Conservation (phyloP, 23 tunicate genomes). For the Halocynthia aurantium region DNA sequence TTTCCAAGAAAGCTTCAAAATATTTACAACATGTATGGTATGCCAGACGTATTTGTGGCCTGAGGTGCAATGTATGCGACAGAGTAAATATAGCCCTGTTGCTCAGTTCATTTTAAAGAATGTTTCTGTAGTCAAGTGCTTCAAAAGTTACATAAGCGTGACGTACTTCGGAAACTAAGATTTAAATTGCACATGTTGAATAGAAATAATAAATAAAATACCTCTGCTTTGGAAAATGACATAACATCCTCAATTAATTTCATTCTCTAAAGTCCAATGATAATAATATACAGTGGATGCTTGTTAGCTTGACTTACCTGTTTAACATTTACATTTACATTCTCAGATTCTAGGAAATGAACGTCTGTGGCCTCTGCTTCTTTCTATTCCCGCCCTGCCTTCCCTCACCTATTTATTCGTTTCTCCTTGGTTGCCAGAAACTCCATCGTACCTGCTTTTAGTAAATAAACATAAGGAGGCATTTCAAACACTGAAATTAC, state of each 20-base stretch:
- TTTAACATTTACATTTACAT: not conserved
- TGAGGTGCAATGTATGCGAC: not conserved
- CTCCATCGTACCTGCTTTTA: conserved; percentile 60
- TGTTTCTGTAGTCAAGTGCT: no score
- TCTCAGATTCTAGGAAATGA: conserved; percentile 55
- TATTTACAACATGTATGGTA: not conserved
- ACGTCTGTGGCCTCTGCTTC: conserved; percentile 50
- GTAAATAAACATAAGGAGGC: conserved; percentile 41
- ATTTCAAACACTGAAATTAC: conserved; percentile 27
- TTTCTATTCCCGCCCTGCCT: conserved; percentile 54
- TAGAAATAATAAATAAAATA: no score
- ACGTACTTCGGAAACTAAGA: no score
- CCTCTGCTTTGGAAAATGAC: no score
- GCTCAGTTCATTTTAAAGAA: no score
- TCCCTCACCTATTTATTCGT: conserved; percentile 40
- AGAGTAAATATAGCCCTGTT: no score
- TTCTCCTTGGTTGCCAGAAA: conserved; percentile 69
- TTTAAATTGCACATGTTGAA: no score
- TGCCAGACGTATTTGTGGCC: not conserved
- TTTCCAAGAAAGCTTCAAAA: not conserved
- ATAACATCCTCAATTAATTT: no score
- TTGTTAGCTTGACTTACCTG: no score
- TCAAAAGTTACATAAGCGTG: no score
- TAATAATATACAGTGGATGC: no score
- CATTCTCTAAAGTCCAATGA: no score